Evolutionary conservation across 2,888 invertebrate genomes (phyloP).

Genomic region (Pyrgus malvae): DNA sequence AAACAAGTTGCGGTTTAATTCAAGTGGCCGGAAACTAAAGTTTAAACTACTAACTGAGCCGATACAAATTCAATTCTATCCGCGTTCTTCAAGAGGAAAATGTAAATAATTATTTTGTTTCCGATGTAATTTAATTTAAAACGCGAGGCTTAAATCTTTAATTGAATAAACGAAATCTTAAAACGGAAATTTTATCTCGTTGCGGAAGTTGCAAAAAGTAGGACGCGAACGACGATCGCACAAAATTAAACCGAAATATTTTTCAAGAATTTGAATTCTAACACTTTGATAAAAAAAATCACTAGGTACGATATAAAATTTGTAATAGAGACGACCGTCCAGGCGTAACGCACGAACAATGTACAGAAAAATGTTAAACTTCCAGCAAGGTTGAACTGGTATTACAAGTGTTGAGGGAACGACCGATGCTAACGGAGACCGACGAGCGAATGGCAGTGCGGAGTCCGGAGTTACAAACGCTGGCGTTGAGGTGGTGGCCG

Average conservation of each 20-base stretch:
- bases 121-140: slow-evolving; percentile 1
- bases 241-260: slow-evolving; percentile 34
- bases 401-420: slow-evolving; percentile 44
- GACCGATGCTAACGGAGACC: slow-evolving; percentile 66
- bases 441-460: slow-evolving; percentile 45
- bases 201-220: slow-evolving; percentile 74
- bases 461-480: slow-evolving; percentile 55
- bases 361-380: slow-evolving; percentile 50
- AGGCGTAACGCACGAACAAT: slow-evolving; percentile 37
- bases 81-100: neutral
- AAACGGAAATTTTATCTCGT: slow-evolving; percentile 54
- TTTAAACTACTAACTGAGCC: neutral
- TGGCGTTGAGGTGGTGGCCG: slow-evolving; percentile 55
- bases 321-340: slow-evolving; percentile 32
- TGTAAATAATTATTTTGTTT: neutral
- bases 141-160: neutral
- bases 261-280: slow-evolving; percentile 2
- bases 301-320: slow-evolving; percentile 44
- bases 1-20: slow-evolving; percentile 45
- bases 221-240: slow-evolving; percentile 61
- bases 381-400: slow-evolving; percentile 45
- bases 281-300: slow-evolving; percentile 50
- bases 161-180: slow-evolving; percentile 27
- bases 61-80: neutral
- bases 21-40: slow-evolving; percentile 38